These are phyloP conservation scores for Philaenus spumarius DNA, from an alignment of 1,140 invertebrate species.

Conservation along the genomic window DNA sequence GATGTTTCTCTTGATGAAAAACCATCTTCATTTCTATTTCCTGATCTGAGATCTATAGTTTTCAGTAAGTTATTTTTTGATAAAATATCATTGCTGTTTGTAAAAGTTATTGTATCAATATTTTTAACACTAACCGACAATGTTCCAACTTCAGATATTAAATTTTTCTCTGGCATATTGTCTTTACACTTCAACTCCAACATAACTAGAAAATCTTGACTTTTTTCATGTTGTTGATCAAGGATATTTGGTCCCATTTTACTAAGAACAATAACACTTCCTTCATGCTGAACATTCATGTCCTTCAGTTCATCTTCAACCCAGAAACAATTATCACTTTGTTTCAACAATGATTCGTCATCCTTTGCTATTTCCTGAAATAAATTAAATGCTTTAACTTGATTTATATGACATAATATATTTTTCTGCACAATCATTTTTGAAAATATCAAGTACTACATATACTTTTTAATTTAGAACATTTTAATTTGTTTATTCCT, in stretches of 20 bases:
- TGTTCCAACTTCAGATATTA: background rate
- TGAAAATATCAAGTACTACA: no score
- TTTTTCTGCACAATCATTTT: no score
- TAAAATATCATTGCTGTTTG: background rate
- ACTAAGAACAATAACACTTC: slow-evolving; percentile 25
- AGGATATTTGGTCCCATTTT: slow-evolving; percentile 16
- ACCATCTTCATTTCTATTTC: background rate
- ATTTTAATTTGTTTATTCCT: no score
- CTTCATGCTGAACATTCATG: slow-evolving; percentile 13
- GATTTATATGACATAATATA: no score
- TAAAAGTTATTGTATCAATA: background rate
- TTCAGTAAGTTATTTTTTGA: background rate
- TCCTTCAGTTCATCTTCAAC: no score
- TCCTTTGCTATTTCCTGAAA: no score
- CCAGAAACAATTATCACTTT: no score
- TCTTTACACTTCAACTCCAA: slow-evolving; percentile 32
- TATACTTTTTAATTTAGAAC: no score
- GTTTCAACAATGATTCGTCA: no score
- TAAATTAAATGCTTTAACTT: no score
- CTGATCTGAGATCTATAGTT: slow-evolving; percentile 4
- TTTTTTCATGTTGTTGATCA: background rate
- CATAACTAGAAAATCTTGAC: slow-evolving; percentile 28
- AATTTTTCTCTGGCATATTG: background rate
- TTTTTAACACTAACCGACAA: slow-evolving; percentile 1
- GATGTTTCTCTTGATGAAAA: no score